Evolutionary conservation across 2,888 invertebrate genomes (phyloP).

Genomic region (Microctonus hyperodae): DNA sequence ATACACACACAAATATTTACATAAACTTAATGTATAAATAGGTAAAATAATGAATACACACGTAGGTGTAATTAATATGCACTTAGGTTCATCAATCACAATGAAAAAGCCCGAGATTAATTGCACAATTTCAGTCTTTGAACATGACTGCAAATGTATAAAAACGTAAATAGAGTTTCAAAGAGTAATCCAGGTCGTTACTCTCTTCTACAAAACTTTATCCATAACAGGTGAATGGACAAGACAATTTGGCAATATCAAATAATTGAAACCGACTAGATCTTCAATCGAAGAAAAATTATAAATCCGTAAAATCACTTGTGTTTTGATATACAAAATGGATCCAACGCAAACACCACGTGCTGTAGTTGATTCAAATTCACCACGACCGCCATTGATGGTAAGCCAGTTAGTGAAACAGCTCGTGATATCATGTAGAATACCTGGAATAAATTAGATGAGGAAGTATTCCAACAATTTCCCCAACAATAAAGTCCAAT

Average conservation of each 20-base stretch:
- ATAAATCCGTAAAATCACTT: background rate
- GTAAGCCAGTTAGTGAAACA: constrained; percentile 45
- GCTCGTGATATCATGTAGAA: background rate
- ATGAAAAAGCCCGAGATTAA: background rate
- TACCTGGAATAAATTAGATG: no score
- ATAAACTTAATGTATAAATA: background rate
- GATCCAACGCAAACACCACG: constrained; percentile 53
- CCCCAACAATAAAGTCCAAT: no score
- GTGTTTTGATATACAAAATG: constrained; percentile 42
- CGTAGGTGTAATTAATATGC: background rate
- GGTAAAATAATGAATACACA: background rate
- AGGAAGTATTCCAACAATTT: no score
- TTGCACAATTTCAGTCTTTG: background rate
- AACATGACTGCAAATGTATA: background rate
- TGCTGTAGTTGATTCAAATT: constrained; percentile 42
- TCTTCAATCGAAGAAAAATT: background rate
- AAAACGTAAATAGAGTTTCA: no score
- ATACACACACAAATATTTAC: background rate
- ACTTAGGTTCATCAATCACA: background rate
- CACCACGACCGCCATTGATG: constrained; percentile 47
- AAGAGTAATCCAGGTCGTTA: background rate
- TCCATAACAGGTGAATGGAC: constrained; percentile 57
- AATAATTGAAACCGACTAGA: constrained; percentile 35
- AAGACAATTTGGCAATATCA: constrained; percentile 36
- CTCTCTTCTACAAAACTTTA: background rate